phyloP scores from a whole-genome alignment of 2,113 vertebrate species.

The Taurulus bubalis region DNA sequence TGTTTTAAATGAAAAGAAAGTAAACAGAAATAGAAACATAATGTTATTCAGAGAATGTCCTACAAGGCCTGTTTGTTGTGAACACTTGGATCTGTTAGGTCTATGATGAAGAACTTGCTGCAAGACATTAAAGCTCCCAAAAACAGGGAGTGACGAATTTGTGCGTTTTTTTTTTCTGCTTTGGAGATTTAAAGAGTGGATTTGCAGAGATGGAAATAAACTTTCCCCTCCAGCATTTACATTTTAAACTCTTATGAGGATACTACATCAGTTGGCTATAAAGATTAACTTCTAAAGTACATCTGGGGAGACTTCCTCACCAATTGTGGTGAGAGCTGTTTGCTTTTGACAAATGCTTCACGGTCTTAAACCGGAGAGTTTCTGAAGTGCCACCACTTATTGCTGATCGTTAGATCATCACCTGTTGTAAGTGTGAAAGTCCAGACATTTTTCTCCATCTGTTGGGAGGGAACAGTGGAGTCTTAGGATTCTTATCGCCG shows the following conservation, averaged over 20 bases:
- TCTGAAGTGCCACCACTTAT: constrained; percentile 46
- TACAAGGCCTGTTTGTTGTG: neutral
- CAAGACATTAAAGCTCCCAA: neutral
- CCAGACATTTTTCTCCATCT: constrained; percentile 69
- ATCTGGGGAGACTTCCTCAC: constrained; percentile 54
- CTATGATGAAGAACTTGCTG: neutral
- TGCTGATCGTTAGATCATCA: constrained; percentile 53
- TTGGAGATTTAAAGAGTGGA: constrained; percentile 18
- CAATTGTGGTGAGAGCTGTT: constrained; percentile 34
- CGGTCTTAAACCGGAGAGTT: constrained; percentile 31
- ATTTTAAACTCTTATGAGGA: constrained; percentile 16
- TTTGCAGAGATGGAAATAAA: constrained; percentile 19
- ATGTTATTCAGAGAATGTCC: neutral
- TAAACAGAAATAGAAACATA: neutral
- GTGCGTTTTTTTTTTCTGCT: neutral
- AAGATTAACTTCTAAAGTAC: constrained; percentile 49
- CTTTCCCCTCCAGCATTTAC: constrained; percentile 19
- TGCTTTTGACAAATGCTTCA: constrained; percentile 37
- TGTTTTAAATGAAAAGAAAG: neutral
- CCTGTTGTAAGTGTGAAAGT: constrained; percentile 69
- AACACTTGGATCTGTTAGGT: neutral
- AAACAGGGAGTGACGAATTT: constrained; percentile 7
- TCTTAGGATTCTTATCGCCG: constrained; percentile 16
- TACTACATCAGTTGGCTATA: constrained; percentile 11
- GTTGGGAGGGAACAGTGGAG: constrained; percentile 51